Base-by-base conservation (phyloP, 2,888 invertebrate genomes). In the Boloria selene region DNA sequence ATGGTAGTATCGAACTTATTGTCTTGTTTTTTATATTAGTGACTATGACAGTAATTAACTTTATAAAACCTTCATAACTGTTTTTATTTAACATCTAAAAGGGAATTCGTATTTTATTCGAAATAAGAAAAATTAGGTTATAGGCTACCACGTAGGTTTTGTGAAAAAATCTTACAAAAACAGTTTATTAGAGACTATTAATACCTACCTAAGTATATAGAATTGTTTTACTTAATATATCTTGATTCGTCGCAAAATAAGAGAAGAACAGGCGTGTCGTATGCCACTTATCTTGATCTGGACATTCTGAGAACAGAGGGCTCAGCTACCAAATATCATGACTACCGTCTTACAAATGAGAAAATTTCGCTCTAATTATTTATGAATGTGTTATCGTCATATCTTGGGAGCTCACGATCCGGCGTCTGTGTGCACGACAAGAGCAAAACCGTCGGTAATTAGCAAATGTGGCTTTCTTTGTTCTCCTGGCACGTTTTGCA, bases 291-390 rank as follows among this genome's bases (percentile, higher is more conserved):
- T 91, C 91, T 87, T 80, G 87, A 91, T 91, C 80, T 79, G 79
- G 77, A 81, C 76, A 79, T 92, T 92, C 92, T 79, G 75, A 88
- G 92, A 92, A 92, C 84, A 83, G 82, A 79, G 82, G 84, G 82
- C 82, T 83, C 85, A 81, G 87, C 88, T 82, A 86, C 90, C 90
- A 90, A 92, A 92, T 92, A 92, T 92, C 92, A 89, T 89, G 91
- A 86, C 89, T 89, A 86, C 88, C 87, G 90, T 88, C 88, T 89
- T 91, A 92, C 92, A 92, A 92, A 92, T 92, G 92, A 91, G 92
- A 92, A 92, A 92, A 92, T 91, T 92, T 92, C 86, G 88, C 90
- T 92, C 92, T 92, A 92, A 92, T 92, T 92, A 92, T 92, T 92
- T 92, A 92, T 92, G 92, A 92, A 91, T 92, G 92, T 90, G 91